phyloP scores from a whole-genome alignment of 2,113 vertebrate genomes.

The Ahaetulla prasina region DNA sequence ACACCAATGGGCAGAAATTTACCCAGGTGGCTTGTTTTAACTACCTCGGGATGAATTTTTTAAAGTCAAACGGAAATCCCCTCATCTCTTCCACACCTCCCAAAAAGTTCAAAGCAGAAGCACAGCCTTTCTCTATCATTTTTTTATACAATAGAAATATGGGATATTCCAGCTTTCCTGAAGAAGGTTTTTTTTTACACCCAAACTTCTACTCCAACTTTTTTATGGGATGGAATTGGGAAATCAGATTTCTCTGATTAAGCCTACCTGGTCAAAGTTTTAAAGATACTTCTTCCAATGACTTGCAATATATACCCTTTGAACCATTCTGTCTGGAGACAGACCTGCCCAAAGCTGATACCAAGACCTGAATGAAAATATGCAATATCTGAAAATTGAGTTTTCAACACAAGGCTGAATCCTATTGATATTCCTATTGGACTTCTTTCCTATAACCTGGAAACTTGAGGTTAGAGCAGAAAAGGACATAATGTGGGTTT shows the following conservation, averaged over 20 bases:
- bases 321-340: neutral
- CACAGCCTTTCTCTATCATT: neutral
- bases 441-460: neutral
- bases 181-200: neutral
- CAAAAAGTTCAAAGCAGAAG: neutral
- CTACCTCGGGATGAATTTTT: neutral
- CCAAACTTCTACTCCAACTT: neutral
- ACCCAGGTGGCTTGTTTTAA: neutral
- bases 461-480: neutral
- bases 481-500: neutral
- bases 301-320: neutral
- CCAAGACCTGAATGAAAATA: neutral
- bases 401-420: neutral
- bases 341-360: neutral
- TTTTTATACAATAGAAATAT: neutral
- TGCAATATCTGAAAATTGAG: neutral
- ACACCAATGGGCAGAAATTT: neutral
- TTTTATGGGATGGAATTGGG: neutral
- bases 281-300: neutral
- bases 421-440: neutral
- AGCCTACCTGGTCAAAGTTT: neutral
- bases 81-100: neutral
- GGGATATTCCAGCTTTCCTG: neutral
- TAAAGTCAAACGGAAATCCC: neutral
- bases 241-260: neutral